A percentile compares a stretch with the other conserved stretches of the same genome.
These are phyloP conservation scores for Balearica regulorum DNA, from an alignment of 2,797 vertebrate genomes.

Conservation along the genomic window DNA sequence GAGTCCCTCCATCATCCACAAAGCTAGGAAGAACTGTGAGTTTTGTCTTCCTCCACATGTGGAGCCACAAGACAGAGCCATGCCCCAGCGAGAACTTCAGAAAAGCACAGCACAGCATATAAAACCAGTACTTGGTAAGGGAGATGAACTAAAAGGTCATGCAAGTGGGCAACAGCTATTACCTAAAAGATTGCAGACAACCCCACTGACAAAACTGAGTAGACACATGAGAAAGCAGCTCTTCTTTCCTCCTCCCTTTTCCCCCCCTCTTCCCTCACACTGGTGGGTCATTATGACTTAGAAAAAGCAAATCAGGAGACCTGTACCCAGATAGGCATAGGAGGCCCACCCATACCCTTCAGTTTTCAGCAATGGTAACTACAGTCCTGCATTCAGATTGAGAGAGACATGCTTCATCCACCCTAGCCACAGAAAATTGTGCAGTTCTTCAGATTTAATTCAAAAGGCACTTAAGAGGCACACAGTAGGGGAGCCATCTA, in stretches of 20 bases:
- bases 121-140: background rate
- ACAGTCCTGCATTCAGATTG: background rate
- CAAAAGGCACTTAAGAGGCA: background rate
- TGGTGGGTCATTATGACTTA: background rate
- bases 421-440: background rate
- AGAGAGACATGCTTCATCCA: background rate
- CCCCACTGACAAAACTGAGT: background rate
- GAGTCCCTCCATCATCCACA: background rate
- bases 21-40: background rate
- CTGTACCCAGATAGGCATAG: background rate
- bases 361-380: background rate
- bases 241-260: background rate
- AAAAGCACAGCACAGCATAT: background rate
- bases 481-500: background rate
- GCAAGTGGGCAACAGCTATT: background rate
- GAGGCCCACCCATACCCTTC: background rate
- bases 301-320: background rate
- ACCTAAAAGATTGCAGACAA: background rate
- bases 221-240: background rate
- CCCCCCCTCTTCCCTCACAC: background rate
- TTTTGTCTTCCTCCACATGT: background rate
- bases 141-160: background rate
- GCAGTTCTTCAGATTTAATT: background rate
- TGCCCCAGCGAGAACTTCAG: background rate
- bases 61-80: conserved; percentile 2